Base-by-base conservation (phyloP, 2,888 invertebrate species). In the Falcaria lacertinaria region DNA sequence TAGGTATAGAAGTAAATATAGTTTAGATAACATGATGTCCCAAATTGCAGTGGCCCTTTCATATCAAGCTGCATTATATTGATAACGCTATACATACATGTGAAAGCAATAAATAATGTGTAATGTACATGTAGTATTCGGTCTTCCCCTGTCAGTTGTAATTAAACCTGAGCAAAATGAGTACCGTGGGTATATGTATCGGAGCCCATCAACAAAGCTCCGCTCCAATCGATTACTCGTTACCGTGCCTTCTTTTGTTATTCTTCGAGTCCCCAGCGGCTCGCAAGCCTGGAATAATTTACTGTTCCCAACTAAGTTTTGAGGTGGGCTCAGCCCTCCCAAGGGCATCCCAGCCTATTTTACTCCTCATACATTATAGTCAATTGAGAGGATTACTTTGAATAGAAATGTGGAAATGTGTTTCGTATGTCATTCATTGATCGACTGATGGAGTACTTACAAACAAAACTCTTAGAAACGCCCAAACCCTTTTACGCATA, bases 291-390 rank as follows among this genome's bases (percentile, higher is more conserved):
- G 54, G 80, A 79, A 84, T 83, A 83, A 84, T 83, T 83, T 83
- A 84, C 79, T 74, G 76, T 73, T 58, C 57, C 69, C 61, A 73
- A 76, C 75, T 74, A 74, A 79, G 75, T 81, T 80, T 76, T 74
- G 76, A 79, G 75, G 76, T 74, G 67, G 74, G 74, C 74, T 45
- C 55, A 53, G 41, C 37, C 19, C 28, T 71, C 76, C 65, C 74
- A 34, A 34, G 65, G 66, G 74, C 19, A 45, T 15, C 22, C 37
- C 51, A 52, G 54, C 68, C 69, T 71, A 67, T 69, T 75, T 70
- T 67, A 1, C 67, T 65, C 49, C 52, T 54, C 57, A 53, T 64
- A 63, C 52, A 64, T 65, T 71, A 67, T 54, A 69, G 62, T 58
- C 69, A 61, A 69, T 66, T 54, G 61, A 45, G 48, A 58, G 54